phyloP scores from a whole-genome alignment of 2,113 vertebrate species.

The Anhinga rufa region DNA sequence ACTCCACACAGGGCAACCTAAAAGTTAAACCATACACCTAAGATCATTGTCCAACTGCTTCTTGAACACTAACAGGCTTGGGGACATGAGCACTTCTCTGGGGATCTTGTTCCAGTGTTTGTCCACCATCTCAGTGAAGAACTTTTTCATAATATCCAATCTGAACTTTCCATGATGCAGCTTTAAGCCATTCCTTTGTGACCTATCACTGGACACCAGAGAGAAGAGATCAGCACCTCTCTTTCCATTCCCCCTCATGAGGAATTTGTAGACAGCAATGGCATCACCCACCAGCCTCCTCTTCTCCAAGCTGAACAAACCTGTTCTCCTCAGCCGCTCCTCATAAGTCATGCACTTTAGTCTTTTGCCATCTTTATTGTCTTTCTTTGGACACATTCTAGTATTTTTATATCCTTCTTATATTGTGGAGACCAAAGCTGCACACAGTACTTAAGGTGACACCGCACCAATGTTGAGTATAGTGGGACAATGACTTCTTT shows the following conservation, averaged over 20 bases:
- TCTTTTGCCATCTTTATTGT: not conserved
- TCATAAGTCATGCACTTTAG: not conserved
- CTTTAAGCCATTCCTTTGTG: not conserved
- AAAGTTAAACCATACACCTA: not conserved
- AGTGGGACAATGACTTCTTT: not conserved
- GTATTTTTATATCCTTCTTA: not conserved
- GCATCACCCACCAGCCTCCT: not conserved
- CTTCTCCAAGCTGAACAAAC: not conserved
- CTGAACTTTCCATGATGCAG: not conserved
- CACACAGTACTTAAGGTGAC: not conserved
- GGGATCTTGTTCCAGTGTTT: not conserved
- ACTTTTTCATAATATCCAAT: not conserved
- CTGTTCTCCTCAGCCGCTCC: not conserved
- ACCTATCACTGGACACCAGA: not conserved
- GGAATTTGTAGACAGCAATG: not conserved
- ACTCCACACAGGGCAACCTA: not conserved
- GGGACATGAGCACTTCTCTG: not conserved
- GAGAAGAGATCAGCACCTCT: not conserved
- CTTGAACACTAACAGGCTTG: not conserved
- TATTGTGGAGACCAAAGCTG: not conserved
- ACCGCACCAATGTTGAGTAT: fast-evolving
- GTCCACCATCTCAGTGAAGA: not conserved
- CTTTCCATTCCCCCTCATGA: not conserved
- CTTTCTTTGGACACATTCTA: not conserved
- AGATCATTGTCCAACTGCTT: not conserved